phyloP scores from a whole-genome alignment of 2,113 vertebrate genomes.

The Anas platyrhynchos region DNA sequence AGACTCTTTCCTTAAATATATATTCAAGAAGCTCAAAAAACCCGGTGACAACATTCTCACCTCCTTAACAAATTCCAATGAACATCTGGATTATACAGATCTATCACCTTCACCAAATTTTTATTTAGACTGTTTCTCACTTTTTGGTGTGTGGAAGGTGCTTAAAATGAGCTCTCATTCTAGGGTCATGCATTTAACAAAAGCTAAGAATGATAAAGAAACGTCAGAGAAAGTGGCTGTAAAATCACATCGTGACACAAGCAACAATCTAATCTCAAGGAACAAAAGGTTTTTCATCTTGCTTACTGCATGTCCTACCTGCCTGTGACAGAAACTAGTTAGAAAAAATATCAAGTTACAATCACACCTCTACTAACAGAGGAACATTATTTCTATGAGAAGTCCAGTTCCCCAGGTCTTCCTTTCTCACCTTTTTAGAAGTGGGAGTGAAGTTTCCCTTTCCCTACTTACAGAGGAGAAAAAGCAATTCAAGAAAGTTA shows the following conservation, averaged over 20 bases:
- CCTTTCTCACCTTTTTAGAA: no score
- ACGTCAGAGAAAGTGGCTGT: not conserved
- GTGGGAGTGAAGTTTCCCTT: no score
- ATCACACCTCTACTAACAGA: not conserved
- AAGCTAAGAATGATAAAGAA: not conserved
- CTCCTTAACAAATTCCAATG: not conserved
- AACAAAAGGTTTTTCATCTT: not conserved
- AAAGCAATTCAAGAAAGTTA: not conserved
- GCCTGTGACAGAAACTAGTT: not conserved
- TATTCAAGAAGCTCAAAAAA: not conserved
- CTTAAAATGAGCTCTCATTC: not conserved
- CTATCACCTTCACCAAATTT: not conserved
- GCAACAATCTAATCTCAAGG: not conserved
- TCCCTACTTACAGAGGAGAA: not conserved
- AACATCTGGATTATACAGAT: not conserved
- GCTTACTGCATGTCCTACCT: not conserved
- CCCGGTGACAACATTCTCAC: not conserved
- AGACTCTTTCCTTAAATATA: not conserved
- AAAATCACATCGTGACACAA: not conserved
- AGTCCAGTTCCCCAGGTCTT: not conserved
- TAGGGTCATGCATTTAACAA: not conserved
- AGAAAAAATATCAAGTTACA: not conserved
- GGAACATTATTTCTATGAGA: not conserved
- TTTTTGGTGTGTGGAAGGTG: not conserved
- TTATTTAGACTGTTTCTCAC: not conserved